Evolutionary conservation across 1,140 invertebrate species (phyloP), one percentile per base, ranked within the genome.

Genomic region (Eueides isabella): DNA sequence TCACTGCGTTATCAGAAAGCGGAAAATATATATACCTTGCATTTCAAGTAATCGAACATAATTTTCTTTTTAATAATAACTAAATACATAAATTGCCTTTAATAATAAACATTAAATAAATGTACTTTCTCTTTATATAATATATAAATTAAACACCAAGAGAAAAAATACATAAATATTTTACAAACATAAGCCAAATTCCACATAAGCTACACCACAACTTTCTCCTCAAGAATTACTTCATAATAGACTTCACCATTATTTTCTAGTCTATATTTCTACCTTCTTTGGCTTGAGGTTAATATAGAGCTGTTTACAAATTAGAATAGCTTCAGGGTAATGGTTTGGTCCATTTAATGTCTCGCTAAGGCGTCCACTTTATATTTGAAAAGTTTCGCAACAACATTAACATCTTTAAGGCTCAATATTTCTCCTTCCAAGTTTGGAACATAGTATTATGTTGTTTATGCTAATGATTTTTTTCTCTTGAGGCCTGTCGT

Each of bases 291-390:
- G 19, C 9, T 5, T 55, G 48, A 4, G 19, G 6, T 7, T 23
- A 55, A 23, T 7, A 55, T 55, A 55, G 48, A 23, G 48, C 26
- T 55, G 48, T 55, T 55, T 55, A 23, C 48, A 55, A 26, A 55
- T 55, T 55, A 55, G 48, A 55, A 55, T 55, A 26, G 48, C 48
- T 55, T 26, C 48, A 55, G 48, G 67, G 67, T 64, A 73, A 69
- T 77, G 71, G 72, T 71, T 77, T 72, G 64, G 66, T 72, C 66
- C 61, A 72, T 72, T 72, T 67, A 28, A 72, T 72, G 33, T 64
- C 31, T 72, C 64, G 61, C 67, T 61, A 30, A 29, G 19, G 48
- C 48, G 48, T 23, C n/a, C 48, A 19, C 48, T 55, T 55, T 55
- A 55, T 55, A 55, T 55, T 55, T 55, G 48, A 55, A 55, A 55